Evolutionary conservation across 2,113 vertebrate species (phyloP), one percentile per base, ranked within the genome.

Genomic region (Coptodon rendalli): DNA sequence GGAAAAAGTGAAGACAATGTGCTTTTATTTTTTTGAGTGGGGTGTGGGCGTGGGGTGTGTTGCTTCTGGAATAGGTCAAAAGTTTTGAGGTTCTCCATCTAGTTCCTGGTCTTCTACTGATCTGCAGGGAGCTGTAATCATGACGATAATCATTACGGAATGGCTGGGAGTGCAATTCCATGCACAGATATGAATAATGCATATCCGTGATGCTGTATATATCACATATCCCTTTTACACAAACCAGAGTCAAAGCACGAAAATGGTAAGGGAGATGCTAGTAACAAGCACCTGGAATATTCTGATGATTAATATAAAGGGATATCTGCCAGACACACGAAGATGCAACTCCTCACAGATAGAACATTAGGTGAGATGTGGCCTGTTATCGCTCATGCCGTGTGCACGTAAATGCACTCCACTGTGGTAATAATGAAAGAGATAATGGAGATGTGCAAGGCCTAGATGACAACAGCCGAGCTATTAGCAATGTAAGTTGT

Each of bases 31-130:
- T 19, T 43, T 86, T 24, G 68, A 22, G 24, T 43, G 40, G 22
- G 9, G 40, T 0, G 66, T 56, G 59, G 59, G 36, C 4, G 5
- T 12, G 24, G 34, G 40, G 45, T 14, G 56, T 16, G 52, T 52
- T 84, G 88, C 24, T 86, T 89, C 36, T 81, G 29, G 24, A 48
- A 85, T 82, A 86, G 82, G 80, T 84, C 83, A 45, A 89, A 88
- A 50, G 19, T 56, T 94, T 87, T 66, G 45, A 83, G 82, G 88
- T 79, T 91, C 63, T 92, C 78, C 53, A 13, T 91, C 86, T 54
- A 45, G 54, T 76, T 66, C 24, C 66, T 88, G 34, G 76, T 86
- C 66, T 52, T 71, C 38, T 80, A 80, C 22, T 52, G 34, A 9
- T 87, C 63, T 16, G 79, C 86, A 87, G 66, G 73, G 79, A 71